A percentile compares a stretch with the other conserved stretches of the same genome.
Evolutionary conservation across 2,113 vertebrate species (phyloP).

Genomic region (Colinus virginianus): DNA sequence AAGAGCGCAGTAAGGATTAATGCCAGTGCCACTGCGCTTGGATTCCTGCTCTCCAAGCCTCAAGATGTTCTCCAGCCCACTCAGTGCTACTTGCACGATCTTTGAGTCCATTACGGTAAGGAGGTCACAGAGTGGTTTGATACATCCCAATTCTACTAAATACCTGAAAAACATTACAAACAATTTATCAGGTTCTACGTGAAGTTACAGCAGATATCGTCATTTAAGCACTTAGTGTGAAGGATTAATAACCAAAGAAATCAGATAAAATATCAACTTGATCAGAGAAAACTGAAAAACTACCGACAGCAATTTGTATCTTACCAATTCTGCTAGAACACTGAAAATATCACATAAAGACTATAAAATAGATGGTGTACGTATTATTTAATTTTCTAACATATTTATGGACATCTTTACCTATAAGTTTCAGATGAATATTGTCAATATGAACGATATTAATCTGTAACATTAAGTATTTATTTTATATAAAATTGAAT

Average conservation of each 20-base stretch:
- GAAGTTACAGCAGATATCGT: not conserved
- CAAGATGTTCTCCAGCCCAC: conserved; percentile 96
- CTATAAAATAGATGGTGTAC: no score
- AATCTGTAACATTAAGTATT: not conserved
- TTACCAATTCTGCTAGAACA: not conserved
- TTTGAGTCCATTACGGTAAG: conserved; percentile 98
- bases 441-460: not conserved
- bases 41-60: conserved; percentile 95
- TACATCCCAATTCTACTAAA: conserved; percentile 94
- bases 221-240: not conserved
- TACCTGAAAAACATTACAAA: conserved; percentile 81
- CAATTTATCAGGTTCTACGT: not conserved
- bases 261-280: not conserved
- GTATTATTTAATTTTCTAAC: not conserved
- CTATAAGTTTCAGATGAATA: not conserved
- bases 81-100: conserved; percentile 96
- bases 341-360: not conserved
- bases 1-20: conserved; percentile 96
- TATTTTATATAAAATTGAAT: not conserved
- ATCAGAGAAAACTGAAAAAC: not conserved
- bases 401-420: no score
- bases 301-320: not conserved
- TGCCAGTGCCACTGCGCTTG: conserved; percentile 88
- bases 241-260: not conserved
- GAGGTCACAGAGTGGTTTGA: conserved; percentile 96